Evolutionary conservation across 2,888 invertebrate species (phyloP).

Genomic region (Carpatolechia fugitivella): DNA sequence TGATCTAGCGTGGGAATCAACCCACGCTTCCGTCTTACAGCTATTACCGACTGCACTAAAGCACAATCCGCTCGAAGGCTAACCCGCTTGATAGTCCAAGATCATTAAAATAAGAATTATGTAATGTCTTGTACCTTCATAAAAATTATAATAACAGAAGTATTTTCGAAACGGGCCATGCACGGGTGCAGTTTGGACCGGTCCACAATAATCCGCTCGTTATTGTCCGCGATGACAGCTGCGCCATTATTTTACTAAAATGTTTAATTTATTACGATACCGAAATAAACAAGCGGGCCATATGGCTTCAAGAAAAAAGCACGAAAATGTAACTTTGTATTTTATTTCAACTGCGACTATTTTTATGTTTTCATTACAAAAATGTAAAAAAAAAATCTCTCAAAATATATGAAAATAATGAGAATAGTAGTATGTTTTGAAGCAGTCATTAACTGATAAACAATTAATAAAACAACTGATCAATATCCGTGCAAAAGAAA

Average conservation of each 20-base stretch:
- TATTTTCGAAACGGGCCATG: slow-evolving; percentile 3
- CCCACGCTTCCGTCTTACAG: background rate
- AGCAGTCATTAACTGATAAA: background rate
- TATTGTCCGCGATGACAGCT: slow-evolving; percentile 20
- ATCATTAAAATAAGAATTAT: slow-evolving; percentile 13
- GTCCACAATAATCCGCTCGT: slow-evolving; percentile 11
- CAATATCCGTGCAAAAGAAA: background rate
- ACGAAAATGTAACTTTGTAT: no score
- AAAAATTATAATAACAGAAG: slow-evolving; percentile 9
- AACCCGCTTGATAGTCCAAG: slow-evolving; percentile 10
- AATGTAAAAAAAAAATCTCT: no score
- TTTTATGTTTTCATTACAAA: no score
- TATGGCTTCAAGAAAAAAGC: background rate
- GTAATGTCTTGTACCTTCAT: slow-evolving; percentile 9
- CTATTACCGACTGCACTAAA: background rate
- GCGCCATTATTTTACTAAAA: slow-evolving; percentile 19
- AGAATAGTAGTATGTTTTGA: background rate
- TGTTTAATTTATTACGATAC: slow-evolving; percentile 11
- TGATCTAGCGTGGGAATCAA: background rate
- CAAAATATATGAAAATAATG: no score
- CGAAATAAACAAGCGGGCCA: slow-evolving; percentile 8
- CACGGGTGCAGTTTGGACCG: slow-evolving; percentile 17
- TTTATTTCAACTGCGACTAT: no score
- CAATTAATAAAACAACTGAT: no score
- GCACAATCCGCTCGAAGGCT: slow-evolving; percentile 7